Conservation (phyloP, 2,113 vertebrate genomes). For the Seriola rivoliana region DNA sequence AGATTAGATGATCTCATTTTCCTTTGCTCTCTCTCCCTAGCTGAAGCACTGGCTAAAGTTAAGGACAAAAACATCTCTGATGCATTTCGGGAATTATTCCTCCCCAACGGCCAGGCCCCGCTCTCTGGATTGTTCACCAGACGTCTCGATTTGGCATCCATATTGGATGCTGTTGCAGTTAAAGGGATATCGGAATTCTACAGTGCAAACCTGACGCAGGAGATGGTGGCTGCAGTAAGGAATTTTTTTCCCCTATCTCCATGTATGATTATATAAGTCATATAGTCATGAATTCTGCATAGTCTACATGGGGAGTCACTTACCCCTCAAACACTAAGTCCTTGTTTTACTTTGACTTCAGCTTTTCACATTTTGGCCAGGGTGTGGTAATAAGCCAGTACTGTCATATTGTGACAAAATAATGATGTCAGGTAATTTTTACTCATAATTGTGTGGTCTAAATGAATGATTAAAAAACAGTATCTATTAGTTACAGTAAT, state of each 20-base stretch:
- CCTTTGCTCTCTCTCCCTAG: slow-evolving; percentile 75
- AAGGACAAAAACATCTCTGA: slow-evolving; percentile 87
- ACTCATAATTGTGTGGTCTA: neutral
- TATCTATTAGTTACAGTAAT: neutral
- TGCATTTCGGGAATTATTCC: slow-evolving; percentile 89
- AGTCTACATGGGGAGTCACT: neutral
- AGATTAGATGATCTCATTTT: neutral
- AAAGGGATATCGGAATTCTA: slow-evolving; percentile 91
- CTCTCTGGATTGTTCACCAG: slow-evolving; percentile 86
- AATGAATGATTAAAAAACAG: neutral
- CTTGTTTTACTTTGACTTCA: neutral
- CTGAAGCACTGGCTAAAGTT: slow-evolving; percentile 88
- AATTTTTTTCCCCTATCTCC: neutral
- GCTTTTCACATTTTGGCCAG: neutral
- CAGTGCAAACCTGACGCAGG: slow-evolving; percentile 90
- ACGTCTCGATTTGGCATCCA: slow-evolving; percentile 88
- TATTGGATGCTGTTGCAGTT: slow-evolving; percentile 88
- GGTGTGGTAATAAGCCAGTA: neutral
- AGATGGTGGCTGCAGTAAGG: slow-evolving; percentile 91
- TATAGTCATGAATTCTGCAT: slow-evolving; percentile 35
- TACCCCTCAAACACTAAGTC: neutral
- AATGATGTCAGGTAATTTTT: neutral
- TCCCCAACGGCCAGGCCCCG: slow-evolving; percentile 86
- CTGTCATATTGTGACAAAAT: neutral
- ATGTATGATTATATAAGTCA: slow-evolving; percentile 17